Percentiles rank a stretch among this genome's conserved stretches.
These are phyloP conservation scores for Patella caerulea DNA, from an alignment of 2,888 invertebrate species.

Conservation along the genomic window DNA sequence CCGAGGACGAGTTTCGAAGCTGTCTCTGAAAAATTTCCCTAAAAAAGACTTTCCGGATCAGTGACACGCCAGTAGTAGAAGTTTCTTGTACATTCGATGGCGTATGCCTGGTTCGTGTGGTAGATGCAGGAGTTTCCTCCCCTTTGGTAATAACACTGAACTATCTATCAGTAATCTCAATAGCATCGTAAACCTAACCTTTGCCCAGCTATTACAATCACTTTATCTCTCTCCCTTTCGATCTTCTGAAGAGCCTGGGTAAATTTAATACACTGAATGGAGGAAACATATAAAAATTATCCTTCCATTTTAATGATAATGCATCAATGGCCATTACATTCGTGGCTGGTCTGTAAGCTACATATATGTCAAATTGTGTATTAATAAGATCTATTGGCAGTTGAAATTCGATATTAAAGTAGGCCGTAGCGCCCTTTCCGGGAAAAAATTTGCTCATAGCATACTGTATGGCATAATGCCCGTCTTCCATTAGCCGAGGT, in stretches of 20 bases:
- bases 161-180: too few relatives aligned
- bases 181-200: constrained; percentile 12
- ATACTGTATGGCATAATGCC: too few relatives aligned
- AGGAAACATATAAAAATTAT: constrained; percentile 14
- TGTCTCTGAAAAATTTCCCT: constrained; percentile 19
- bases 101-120: constrained; percentile 4
- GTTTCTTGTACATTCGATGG: constrained; percentile 22
- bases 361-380: constrained; percentile 20
- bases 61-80: constrained; percentile 17
- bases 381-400: constrained; percentile 12
- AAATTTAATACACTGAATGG: constrained; percentile 28
- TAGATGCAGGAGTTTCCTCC: not conserved
- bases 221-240: constrained; percentile 19
- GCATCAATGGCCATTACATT: constrained; percentile 25
- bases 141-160: constrained; percentile 21
- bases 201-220: constrained; percentile 24
- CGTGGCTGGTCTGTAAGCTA: constrained; percentile 30
- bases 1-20: constrained; percentile 18
- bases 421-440: too few relatives aligned
- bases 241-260: constrained; percentile 25
- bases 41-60: constrained; percentile 22
- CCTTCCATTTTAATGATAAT: constrained; percentile 24
- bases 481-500: too few relatives aligned
- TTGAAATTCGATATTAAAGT: too few relatives aligned
- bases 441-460: too few relatives aligned